Percentiles rank a stretch among this genome's conserved stretches.
phyloP scores from a whole-genome alignment of 2,113 vertebrate species.

The Siphamia tubifer region DNA sequence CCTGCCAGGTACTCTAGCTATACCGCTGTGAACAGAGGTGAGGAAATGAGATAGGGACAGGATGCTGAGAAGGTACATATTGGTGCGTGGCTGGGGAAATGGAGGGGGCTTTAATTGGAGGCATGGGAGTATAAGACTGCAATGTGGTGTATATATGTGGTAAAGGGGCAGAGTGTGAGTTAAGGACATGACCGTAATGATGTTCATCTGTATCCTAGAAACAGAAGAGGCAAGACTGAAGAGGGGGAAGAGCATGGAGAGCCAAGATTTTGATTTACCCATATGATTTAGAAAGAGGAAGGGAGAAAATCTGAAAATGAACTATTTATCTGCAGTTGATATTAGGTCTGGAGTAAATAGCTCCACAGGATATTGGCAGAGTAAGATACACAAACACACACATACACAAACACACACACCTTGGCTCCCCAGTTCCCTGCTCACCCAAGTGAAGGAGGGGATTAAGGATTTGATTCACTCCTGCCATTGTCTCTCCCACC shows the following conservation, averaged over 20 bases:
- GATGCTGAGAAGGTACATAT: background rate
- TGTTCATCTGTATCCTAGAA: slow-evolving; percentile 16
- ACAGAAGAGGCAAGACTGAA: slow-evolving; percentile 8
- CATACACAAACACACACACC: background rate
- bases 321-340: slow-evolving; percentile 60
- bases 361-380: slow-evolving; percentile 31
- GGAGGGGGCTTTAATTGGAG: slow-evolving; percentile 43
- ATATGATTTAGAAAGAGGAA: slow-evolving; percentile 33
- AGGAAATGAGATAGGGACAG: slow-evolving; percentile 19
- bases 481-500: slow-evolving; percentile 62
- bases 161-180: slow-evolving; percentile 2
- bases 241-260: background rate
- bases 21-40: slow-evolving; percentile 18
- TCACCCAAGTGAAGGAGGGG: slow-evolving; percentile 54
- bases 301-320: slow-evolving; percentile 47
- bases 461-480: slow-evolving; percentile 73
- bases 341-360: slow-evolving; percentile 46
- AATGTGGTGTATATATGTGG: slow-evolving; percentile 30
- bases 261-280: slow-evolving; percentile 13
- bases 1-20: slow-evolving; percentile 9
- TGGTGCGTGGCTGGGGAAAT: slow-evolving; percentile 25
- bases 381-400: slow-evolving; percentile 10
- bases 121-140: slow-evolving; percentile 1
- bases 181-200: slow-evolving; percentile 16
- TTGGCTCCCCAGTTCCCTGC: slow-evolving; percentile 36